phyloP scores from a whole-genome alignment of 2,113 vertebrate species.

The Henicopernis longicauda region DNA sequence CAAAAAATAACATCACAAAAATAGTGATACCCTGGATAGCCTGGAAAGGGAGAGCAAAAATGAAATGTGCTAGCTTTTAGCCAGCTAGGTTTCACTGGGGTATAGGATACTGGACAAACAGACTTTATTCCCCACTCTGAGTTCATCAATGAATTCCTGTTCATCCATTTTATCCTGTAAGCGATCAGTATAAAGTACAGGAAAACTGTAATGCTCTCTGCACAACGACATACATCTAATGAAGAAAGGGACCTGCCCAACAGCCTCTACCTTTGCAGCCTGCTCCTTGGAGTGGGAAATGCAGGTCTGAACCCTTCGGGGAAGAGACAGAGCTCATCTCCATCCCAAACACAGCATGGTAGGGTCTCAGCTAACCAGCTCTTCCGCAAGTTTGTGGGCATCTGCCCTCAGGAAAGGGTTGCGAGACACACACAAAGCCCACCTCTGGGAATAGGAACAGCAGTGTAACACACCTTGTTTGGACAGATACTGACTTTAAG shows the following conservation, averaged over 20 bases:
- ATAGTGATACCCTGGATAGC: not conserved
- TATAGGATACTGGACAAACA: not conserved
- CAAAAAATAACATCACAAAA: not conserved
- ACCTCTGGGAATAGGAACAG: not conserved
- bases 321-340: not conserved
- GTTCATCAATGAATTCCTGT: not conserved
- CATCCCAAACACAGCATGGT: fast-evolving
- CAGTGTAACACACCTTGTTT: not conserved
- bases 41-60: not conserved
- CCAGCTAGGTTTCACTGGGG: not conserved
- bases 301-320: not conserved
- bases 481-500: not conserved
- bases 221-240: not conserved
- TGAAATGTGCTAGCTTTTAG: not conserved
- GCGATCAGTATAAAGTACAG: not conserved
- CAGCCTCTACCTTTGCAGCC: not conserved
- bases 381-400: not conserved
- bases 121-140: not conserved
- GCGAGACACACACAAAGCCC: not conserved
- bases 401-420: not conserved
- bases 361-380: not conserved
- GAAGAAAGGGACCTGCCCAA: not conserved
- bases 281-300: not conserved
- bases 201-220: not conserved
- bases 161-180: not conserved